phyloP scores from a whole-genome alignment of 2,113 vertebrate genomes.

The Prunella himalayana region DNA sequence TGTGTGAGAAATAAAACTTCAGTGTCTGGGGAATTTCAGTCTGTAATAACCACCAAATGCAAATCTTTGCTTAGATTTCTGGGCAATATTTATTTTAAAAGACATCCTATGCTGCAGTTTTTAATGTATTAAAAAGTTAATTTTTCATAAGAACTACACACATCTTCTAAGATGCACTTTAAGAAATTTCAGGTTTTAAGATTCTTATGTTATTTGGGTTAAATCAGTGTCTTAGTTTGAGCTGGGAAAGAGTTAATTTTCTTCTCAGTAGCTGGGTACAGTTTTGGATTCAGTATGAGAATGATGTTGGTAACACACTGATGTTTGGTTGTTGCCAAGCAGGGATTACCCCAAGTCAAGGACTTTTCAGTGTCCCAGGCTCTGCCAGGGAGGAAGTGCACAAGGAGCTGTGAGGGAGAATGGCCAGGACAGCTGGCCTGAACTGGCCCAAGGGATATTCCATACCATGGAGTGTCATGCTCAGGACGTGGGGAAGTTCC shows the following conservation, averaged over 20 bases:
- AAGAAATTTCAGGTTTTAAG: neutral
- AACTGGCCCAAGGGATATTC: neutral
- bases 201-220: neutral
- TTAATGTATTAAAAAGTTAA: neutral
- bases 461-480: neutral
- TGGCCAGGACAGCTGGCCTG: neutral
- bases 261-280: neutral
- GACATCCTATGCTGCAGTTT: neutral
- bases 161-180: neutral
- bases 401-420: neutral
- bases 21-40: neutral
- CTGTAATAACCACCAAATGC: neutral
- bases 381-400: neutral
- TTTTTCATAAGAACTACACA: neutral
- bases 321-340: neutral
- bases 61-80: neutral
- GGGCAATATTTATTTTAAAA: neutral
- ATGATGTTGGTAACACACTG: neutral
- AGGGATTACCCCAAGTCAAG: neutral
- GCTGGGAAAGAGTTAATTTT: neutral
- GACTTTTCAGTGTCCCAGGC: neutral
- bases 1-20: neutral
- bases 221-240: neutral
- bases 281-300: neutral
- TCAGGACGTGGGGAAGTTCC: neutral